These are phyloP conservation scores for Calliphora vicina DNA, from an alignment of 1,140 invertebrate species.

Conservation along the genomic window DNA sequence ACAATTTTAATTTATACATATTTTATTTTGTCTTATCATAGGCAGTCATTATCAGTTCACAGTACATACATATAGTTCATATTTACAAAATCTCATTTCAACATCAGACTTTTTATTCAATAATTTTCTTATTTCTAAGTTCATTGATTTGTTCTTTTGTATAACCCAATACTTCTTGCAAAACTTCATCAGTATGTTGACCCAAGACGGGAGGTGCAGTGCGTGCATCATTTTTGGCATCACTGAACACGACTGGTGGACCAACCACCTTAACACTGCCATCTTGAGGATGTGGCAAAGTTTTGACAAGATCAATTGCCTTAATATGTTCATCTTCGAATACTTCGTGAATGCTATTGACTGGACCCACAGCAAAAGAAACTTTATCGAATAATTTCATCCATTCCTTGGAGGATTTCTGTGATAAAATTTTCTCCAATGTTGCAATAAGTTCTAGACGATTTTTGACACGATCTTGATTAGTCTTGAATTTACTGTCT, in stretches of 20 bases:
- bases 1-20: background rate
- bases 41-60: background rate
- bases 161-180: constrained; percentile 76
- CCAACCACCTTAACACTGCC: constrained; percentile 83
- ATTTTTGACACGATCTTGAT: constrained; percentile 79
- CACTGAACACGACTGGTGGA: constrained; percentile 83
- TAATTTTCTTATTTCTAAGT: constrained; percentile 67
- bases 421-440: constrained; percentile 70
- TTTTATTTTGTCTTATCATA: background rate
- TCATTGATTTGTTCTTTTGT: constrained; percentile 68
- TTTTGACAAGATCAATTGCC: constrained; percentile 78
- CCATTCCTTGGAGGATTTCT: constrained; percentile 83
- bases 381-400: constrained; percentile 73
- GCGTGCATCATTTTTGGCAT: constrained; percentile 73
- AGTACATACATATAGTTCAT: background rate
- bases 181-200: constrained; percentile 84
- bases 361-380: constrained; percentile 86
- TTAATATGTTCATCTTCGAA: constrained; percentile 89
- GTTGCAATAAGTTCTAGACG: constrained; percentile 73
- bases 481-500: constrained; percentile 76
- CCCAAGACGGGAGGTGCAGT: constrained; percentile 85
- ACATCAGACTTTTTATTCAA: constrained; percentile 55
- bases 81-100: background rate
- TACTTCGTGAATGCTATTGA: constrained; percentile 86
- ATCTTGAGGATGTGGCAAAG: constrained; percentile 74